A percentile compares a stretch with the other conserved stretches of the same genome.
These are phyloP conservation scores for Crocodylus rhombifer DNA, from an alignment of 2,797 vertebrate genomes.

Conservation along the genomic window DNA sequence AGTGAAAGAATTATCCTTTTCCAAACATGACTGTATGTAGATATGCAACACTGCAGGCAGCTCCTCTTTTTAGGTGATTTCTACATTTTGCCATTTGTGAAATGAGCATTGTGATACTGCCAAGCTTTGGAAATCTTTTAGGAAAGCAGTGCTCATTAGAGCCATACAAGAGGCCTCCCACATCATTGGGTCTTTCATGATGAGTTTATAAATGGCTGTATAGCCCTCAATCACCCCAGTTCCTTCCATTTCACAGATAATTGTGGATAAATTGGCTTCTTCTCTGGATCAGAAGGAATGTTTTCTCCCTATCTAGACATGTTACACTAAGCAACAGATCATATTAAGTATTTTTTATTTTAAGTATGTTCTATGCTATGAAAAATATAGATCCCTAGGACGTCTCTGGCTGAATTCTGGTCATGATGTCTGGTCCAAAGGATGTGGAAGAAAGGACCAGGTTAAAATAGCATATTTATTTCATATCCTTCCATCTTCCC, in stretches of 20 bases:
- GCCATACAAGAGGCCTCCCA: slow-evolving; percentile 21
- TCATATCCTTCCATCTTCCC: background rate
- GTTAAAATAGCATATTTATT: background rate
- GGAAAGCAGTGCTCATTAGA: background rate
- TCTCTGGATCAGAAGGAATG: background rate
- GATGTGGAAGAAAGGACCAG: background rate
- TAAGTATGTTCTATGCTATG: background rate
- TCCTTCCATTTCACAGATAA: background rate
- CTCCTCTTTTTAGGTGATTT: background rate
- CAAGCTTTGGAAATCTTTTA: background rate
- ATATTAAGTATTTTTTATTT: background rate
- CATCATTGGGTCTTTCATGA: background rate
- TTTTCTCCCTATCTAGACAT: background rate
- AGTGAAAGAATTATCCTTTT: slow-evolving; percentile 15
- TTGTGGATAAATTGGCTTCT: background rate
- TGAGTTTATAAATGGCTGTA: background rate
- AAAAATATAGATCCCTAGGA: slow-evolving; percentile 1
- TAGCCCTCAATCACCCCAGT: background rate
- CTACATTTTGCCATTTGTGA: slow-evolving; percentile 1
- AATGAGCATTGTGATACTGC: background rate
- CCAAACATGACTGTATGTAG: background rate
- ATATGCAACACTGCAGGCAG: too few relatives aligned
- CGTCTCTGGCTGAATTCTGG: background rate
- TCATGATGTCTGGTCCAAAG: background rate
- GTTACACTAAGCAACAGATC: background rate